A percentile compares a stretch with the other conserved stretches of the same genome.
phyloP scores from a whole-genome alignment of 2,797 vertebrate genomes.

The Mormyrops attenuatus region DNA sequence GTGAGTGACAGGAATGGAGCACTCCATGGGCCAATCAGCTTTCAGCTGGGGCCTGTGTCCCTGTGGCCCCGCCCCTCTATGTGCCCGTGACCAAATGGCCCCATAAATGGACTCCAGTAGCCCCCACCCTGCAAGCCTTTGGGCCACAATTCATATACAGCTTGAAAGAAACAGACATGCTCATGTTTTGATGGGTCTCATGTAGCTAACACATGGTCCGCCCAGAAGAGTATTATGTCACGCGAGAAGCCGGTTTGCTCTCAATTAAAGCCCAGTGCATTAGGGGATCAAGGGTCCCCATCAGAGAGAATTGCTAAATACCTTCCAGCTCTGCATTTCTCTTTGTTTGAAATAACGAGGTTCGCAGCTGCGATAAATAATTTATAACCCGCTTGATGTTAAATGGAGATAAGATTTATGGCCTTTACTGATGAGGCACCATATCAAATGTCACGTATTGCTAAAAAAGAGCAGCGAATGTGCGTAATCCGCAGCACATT shows the following conservation, averaged over 20 bases:
- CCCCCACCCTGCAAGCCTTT: background rate
- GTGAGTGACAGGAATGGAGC: background rate
- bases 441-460: slow-evolving; percentile 12
- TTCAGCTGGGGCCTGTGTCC: background rate
- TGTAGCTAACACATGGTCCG: slow-evolving; percentile 13
- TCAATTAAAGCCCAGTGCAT: slow-evolving; percentile 16
- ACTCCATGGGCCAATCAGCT: background rate
- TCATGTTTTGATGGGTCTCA: background rate
- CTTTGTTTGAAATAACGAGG: slow-evolving; percentile 23
- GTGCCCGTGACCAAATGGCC: background rate
- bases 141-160: background rate
- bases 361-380: slow-evolving; percentile 11
- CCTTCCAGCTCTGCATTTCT: slow-evolving; percentile 7
- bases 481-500: slow-evolving; percentile 34
- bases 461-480: slow-evolving; percentile 14
- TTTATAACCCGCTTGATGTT: slow-evolving; percentile 17
- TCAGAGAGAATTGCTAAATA: slow-evolving; percentile 20
- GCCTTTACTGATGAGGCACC: background rate
- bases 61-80: background rate
- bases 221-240: background rate
- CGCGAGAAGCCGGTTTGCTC: background rate
- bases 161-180: background rate
- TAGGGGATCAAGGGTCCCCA: slow-evolving; percentile 21
- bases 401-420: slow-evolving; percentile 12
- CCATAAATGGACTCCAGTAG: background rate